Evolutionary conservation across 1,140 invertebrate species (phyloP), one percentile per base, ranked within the genome.

Genomic region (Caerostris extrusa): DNA sequence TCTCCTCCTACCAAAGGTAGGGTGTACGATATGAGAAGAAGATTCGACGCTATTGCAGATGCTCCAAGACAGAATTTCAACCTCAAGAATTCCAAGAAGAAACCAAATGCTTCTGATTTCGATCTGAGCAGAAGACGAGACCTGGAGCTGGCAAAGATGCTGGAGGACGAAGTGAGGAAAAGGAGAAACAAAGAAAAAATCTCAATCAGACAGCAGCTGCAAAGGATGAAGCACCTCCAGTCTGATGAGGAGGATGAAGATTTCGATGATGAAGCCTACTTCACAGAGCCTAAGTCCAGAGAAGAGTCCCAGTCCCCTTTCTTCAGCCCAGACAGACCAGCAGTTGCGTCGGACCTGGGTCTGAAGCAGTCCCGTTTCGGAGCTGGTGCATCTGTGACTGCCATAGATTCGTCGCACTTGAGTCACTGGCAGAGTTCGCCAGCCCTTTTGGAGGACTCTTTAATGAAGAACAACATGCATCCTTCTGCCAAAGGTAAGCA

Each of bases 121-220:
- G 93, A 91, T 17, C 8, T 86, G 82, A 67, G 86, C 8, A 34
- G 93, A 14, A 89, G 83, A 56, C 61, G 88, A 77, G 93, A 91
- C 58, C 57, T 94, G 7, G 89, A 94, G 53, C 81, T 91, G 8
- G 98, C 98, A 97, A 97, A 97, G 95, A 97, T 97, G 94, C 97
- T 97, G 3, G 97, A 98, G 95, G 97, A 97, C 95, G 97, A 98
- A 95, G 98, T 98, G 95, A 97, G 98, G 95, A 96, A 97, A 34
- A 97, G 98, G 95, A 96, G 97, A 94, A 97, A 97, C 85, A 96
- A 97, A 94, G 98, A 98, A 95, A 98, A 98, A 95, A 97, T 97
- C 1, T 97, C 96, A 94, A 97, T 98, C 90, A 96, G 97, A 56
- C 97, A 98, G 94, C 97, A 98, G 95, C 95, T 94, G 1, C 86